Evolutionary conservation across 2,113 vertebrate genomes (phyloP).

Genomic region (Corynorhinus townsendii): DNA sequence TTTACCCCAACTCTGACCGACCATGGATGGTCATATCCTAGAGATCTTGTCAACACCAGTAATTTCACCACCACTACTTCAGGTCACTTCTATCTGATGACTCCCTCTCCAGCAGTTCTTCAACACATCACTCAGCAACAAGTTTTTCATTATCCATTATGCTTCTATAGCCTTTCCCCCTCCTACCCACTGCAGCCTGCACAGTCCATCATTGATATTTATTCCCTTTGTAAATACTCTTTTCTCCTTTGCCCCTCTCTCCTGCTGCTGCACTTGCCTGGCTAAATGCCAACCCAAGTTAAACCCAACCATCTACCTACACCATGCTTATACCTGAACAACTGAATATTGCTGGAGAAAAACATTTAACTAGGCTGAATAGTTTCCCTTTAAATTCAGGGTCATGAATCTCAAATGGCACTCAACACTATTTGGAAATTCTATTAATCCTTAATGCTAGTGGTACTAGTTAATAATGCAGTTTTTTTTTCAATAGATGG

Average conservation of each 20-base stretch:
- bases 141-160: background rate
- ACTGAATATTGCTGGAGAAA: background rate
- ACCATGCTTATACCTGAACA: background rate
- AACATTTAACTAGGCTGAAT: background rate
- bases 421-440: background rate
- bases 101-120: background rate
- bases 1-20: background rate
- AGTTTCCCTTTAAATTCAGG: background rate
- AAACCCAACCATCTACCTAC: background rate
- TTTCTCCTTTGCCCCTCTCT: background rate
- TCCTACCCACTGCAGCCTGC: background rate
- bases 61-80: background rate
- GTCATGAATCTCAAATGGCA: conserved; percentile 6
- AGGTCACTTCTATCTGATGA: background rate
- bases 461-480: too few species aligned
- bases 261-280: background rate
- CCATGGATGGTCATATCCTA: background rate
- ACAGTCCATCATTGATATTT: background rate
- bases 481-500: too few species aligned
- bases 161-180: background rate
- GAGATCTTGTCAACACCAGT: background rate
- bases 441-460: background rate
- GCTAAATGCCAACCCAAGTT: background rate
- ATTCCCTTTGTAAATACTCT: background rate
- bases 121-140: background rate